Evolutionary conservation across 2,113 vertebrate genomes (phyloP), one percentile per base, ranked within the genome.

Genomic region (Semnornis frantzii): DNA sequence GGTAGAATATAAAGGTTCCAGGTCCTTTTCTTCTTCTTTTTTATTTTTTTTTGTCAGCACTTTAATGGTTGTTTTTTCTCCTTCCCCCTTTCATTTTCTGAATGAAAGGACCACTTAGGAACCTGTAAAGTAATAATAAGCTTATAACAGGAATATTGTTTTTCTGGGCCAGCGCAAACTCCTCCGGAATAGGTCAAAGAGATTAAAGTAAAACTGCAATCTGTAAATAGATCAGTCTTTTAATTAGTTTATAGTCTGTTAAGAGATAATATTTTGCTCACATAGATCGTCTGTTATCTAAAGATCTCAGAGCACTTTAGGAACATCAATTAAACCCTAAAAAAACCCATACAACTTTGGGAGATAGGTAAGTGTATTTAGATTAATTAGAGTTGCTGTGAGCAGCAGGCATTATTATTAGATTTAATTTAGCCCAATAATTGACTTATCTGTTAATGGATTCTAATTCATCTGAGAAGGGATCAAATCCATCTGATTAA

Each of bases 391-490:
- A 8, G 64, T 90, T 93, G 91, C 93, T 95, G 88, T 68, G 68
- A 94, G 95, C 83, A 95, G 87, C 63, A 91, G 84, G 92, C 85
- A 93, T 94, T 94, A 94, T 94, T 96, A 94, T 81, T 94, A 95
- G 82, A 95, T 91, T 92, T 93, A 95, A 95, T 96, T 95, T 95
- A 95, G 83, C 81, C 89, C 89, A 93, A 93, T 95, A 96, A 96
- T 93, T 95, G 93, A 96, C 70, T 95, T 95, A 96, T 93, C 90
- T 94, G 87, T 85, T 97, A 95, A 95, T 94, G 95, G 90, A 95
- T 95, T 91, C 70, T 81, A 95, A 87, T 88, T 92, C 76, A 87
- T 95, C 79, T 85, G 94, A 95, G 91, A 91, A 96, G 55, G 85
- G 90, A 94, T 92, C 85, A 90, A 90, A 96, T 75, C 73, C 90